Base-by-base conservation (phyloP, 2,797 vertebrate species). In the Rachycentron canadum region DNA sequence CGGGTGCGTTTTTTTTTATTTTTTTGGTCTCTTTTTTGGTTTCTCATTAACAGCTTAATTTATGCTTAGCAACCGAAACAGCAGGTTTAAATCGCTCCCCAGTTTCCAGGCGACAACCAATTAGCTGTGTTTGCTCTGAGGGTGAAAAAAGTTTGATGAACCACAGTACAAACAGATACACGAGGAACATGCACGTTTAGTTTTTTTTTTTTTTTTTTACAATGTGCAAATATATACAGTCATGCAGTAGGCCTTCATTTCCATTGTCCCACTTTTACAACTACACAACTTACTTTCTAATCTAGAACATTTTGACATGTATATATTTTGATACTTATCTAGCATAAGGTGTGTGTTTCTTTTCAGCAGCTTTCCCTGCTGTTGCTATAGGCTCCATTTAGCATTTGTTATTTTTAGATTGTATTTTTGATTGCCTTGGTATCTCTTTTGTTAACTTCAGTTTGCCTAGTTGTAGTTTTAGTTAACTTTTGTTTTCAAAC, bases 71-170 rank as follows among this genome's bases (percentile, higher is more conserved):
- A 64, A 67, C 49, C 9, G 19, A 71, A 78, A 60, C 52, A 34
- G 36, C 49, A 40, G 58, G 30, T 57, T 75, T 43, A 45, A 85
- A 65, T 16, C 23, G 25, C 30, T 57, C 61, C 10, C 17, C 1
- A 19, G 87, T 88, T 83, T 71, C 87, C 53, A 66, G 69, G 87
- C 38, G 72, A 79, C 87, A 59, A 59, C 26, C 43, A 58, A 26
- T 67, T 55, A 59, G 25, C 52, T 19, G 28, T 81, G 16, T 92
- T 88, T 90, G 74, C 76, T 79, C 68, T 36, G 30, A 70, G 62
- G 49, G 62, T 38, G 73, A 87, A 47, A 87, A 47, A 41, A 25
- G 65, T 28, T 64, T 47, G 40, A 69, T 55, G 43, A 77, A 78
- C 59, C 40, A 45, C 28, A 72, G 7, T 73, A 70, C 52, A 77